Percentiles rank a stretch among this genome's conserved stretches.
These are phyloP conservation scores for Poeciliopsis infans DNA, from an alignment of 2,797 vertebrate species.

Conservation along the genomic window DNA sequence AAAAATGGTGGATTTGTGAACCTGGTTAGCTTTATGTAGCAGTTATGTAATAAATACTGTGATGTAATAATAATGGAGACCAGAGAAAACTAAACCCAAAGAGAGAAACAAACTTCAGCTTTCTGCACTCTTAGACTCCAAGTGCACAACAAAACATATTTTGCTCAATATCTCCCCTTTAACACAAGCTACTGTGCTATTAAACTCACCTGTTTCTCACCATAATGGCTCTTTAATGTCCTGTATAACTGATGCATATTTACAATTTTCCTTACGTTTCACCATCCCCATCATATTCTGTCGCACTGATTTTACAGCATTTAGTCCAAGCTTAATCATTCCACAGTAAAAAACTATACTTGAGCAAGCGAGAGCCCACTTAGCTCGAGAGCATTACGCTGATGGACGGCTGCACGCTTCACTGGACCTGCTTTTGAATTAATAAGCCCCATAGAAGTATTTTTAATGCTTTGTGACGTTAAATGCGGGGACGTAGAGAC, in stretches of 20 bases:
- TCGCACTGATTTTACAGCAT: constrained; percentile 6
- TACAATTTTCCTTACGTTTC: background rate
- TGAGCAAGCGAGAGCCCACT: constrained; percentile 32
- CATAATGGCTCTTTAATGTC: background rate
- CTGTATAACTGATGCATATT: background rate
- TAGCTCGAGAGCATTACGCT: constrained; percentile 27
- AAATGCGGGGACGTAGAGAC: constrained; percentile 38
- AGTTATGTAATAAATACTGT: background rate
- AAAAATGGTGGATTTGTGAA: background rate
- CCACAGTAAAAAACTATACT: constrained; percentile 13
- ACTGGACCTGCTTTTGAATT: constrained; percentile 39
- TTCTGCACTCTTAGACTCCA: too few species aligned
- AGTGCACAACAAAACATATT: background rate
- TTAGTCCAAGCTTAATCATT: constrained; percentile 27
- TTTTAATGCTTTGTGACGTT: constrained; percentile 35
- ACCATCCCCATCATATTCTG: background rate
- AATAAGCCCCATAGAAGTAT: constrained; percentile 40
- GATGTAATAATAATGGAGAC: background rate
- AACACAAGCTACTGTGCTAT: background rate
- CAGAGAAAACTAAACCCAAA: background rate
- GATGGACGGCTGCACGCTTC: constrained; percentile 25
- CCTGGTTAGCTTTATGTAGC: too few species aligned
- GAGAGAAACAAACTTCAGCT: background rate
- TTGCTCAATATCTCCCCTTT: background rate
- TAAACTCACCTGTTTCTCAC: background rate